Percentiles rank a stretch among this genome's conserved stretches.
Conservation (phyloP, 2,797 vertebrate species). For the Helostoma temminkii region DNA sequence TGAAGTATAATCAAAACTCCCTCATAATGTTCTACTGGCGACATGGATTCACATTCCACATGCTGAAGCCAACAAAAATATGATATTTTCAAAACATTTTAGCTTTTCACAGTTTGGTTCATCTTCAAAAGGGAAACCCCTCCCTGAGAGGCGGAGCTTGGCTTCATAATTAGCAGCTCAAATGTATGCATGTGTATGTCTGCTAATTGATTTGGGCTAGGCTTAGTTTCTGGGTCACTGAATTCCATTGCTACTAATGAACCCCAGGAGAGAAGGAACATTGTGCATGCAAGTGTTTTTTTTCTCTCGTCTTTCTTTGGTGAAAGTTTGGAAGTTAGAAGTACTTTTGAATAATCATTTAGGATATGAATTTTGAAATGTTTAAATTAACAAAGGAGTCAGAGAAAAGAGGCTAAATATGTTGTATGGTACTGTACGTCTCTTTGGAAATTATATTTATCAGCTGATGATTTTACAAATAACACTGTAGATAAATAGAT, state of each 20-base stretch:
- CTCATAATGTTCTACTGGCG: constrained; percentile 17
- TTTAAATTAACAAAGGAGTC: constrained; percentile 35
- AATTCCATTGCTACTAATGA: constrained; percentile 85
- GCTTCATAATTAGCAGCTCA: constrained; percentile 78
- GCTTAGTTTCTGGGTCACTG: constrained; percentile 86
- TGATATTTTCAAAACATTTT: constrained; percentile 58
- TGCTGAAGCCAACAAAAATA: constrained; percentile 51
- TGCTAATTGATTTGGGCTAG: constrained; percentile 80
- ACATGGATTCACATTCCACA: constrained; percentile 21
- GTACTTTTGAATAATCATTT: constrained; percentile 60
- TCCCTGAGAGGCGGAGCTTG: constrained; percentile 72
- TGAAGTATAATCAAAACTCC: constrained; percentile 28
- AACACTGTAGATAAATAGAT: not conserved
- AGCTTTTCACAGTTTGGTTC: constrained; percentile 50
- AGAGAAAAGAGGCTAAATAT: not conserved
- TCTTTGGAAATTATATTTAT: not conserved
- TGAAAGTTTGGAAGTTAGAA: constrained; percentile 68
- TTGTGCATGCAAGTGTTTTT: constrained; percentile 67
- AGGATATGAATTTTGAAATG: constrained; percentile 47
- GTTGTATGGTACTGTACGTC: not conserved
- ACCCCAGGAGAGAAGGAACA: constrained; percentile 75
- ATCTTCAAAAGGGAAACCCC: constrained; percentile 76
- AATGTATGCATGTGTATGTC: constrained; percentile 73
- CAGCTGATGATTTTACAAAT: not conserved
- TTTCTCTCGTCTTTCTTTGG: constrained; percentile 54